Base-by-base conservation (phyloP, 2,888 invertebrate species). In the Bursaphelenchus okinawaensis region DNA sequence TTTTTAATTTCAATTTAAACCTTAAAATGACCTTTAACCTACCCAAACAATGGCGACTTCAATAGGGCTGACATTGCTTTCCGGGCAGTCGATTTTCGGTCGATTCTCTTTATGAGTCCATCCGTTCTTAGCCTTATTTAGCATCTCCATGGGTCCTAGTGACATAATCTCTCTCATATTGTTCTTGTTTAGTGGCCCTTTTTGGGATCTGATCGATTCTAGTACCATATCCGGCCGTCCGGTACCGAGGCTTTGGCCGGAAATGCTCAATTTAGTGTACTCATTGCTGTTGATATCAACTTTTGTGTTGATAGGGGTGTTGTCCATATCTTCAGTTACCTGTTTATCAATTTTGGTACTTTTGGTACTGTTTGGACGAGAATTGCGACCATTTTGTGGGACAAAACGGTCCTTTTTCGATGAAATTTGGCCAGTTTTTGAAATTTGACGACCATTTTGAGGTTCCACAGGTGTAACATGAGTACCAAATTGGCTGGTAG, bases 31-130 rank as follows among this genome's bases (percentile, higher is more conserved):
- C n/a, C n/a, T 54, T 3, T 3, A 3, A 26, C 54, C 54, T 19
- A 59, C 60, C 60, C 60, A 59, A 59, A 59, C 60, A 27, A 59
- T 29, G 22, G 60, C 60, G 19, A 27, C 51, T 59, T 59, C 60
- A 6, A 59, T 20, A 1, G 60, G 60, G 19, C 40, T 40, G 50
- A 59, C 60, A 23, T 59, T 52, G 31, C 51, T 50, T 12, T 59
- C 28, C 16, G 60, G 60, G 4, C 52, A 59, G 24, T 23, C 60
- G 52, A 59, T 50, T 19, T n/a, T 40, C 40, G 40, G 40, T 40
- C 40, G 40, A 40, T 40, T 40, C n/a, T 40, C 40, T 6, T 40
- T 40, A 40, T 40, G 40, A 6, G 40, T 40, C 40, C 40, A 40
- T 40, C 40, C 40, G 40, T 40, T 40, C 40, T 40, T 40, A n/a